phyloP scores from a whole-genome alignment of 2,888 invertebrate species.

The Argyra leucocephala region DNA sequence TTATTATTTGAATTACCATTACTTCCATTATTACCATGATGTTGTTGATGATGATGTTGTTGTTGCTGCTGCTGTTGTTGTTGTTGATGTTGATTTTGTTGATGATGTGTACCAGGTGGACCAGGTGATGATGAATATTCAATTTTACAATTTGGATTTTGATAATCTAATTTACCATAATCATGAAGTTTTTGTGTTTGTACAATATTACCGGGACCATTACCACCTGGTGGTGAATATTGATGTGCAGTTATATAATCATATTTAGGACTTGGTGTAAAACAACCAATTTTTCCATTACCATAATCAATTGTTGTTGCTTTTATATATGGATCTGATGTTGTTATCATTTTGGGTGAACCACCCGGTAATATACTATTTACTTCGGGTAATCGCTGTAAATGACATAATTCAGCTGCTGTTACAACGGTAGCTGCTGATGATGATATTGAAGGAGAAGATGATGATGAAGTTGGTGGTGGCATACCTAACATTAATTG shows the following conservation, averaged over 20 bases:
- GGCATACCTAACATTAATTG: constrained; percentile 58
- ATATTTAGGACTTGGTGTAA: constrained; percentile 42
- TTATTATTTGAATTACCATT: constrained; percentile 13
- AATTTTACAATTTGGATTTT: constrained; percentile 22
- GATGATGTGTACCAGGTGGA: constrained; percentile 14
- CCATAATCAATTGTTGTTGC: constrained; percentile 32
- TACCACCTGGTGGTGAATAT: constrained; percentile 22
- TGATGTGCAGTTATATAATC: constrained; percentile 39
- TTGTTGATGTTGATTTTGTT: too few relatives aligned
- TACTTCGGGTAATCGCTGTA: constrained; percentile 40
- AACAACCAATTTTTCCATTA: constrained; percentile 37
- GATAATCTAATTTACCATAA: constrained; percentile 15
- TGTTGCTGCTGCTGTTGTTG: not conserved
- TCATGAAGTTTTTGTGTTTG: not conserved
- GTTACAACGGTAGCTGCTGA: constrained; percentile 12
- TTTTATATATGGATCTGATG: constrained; percentile 32
- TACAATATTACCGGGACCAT: constrained; percentile 17
- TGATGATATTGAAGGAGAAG: constrained; percentile 2
- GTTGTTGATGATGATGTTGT: not conserved
- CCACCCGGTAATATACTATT: constrained; percentile 40
- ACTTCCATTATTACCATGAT: not conserved
- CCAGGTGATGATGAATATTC: constrained; percentile 21
- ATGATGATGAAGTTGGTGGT: constrained; percentile 16
- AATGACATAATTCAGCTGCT: constrained; percentile 31
- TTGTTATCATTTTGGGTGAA: constrained; percentile 33